phyloP scores from a whole-genome alignment of 2,888 invertebrate genomes.

The Dromius quadrimaculatus region DNA sequence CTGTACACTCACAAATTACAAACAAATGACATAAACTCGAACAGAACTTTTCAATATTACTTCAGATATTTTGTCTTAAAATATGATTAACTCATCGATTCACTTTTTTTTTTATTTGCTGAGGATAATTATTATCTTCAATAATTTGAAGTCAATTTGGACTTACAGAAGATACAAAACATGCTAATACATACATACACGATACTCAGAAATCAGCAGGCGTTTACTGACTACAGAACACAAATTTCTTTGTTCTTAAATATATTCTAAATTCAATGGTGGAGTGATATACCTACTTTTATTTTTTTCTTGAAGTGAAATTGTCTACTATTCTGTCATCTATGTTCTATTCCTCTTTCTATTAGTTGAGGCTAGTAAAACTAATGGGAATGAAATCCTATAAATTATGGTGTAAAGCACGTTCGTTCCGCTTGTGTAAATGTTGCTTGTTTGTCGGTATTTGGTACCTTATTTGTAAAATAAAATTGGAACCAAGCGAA shows the following conservation, averaged over 20 bases:
- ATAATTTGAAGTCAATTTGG: conserved; percentile 9
- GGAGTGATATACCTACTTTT: conserved; percentile 1
- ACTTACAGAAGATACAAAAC: conserved; percentile 22
- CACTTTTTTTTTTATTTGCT: conserved; percentile 5
- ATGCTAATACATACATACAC: conserved; percentile 37
- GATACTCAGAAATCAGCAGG: conserved; percentile 30
- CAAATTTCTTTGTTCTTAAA: conserved; percentile 3
- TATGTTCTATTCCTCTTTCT: conserved; percentile 31
- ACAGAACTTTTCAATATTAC: neutral
- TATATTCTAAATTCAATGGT: conserved; percentile 1
- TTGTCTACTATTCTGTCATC: conserved; percentile 20
- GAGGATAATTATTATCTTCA: conserved; percentile 1
- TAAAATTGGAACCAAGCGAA: too few species aligned
- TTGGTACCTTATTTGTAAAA: too few species aligned
- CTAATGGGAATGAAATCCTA: conserved; percentile 37
- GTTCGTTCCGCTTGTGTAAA: conserved; percentile 38
- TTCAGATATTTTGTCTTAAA: conserved; percentile 42
- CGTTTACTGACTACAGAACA: conserved; percentile 34
- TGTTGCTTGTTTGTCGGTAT: conserved; percentile 42
- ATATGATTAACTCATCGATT: conserved; percentile 13
- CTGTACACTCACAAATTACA: conserved; percentile 32
- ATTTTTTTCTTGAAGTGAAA: neutral
- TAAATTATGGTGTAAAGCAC: conserved; percentile 33
- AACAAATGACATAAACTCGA: conserved; percentile 16
- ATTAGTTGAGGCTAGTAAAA: conserved; percentile 31